Evolutionary conservation across 2,888 invertebrate genomes (phyloP).

Genomic region (Augochlorella aurata): DNA sequence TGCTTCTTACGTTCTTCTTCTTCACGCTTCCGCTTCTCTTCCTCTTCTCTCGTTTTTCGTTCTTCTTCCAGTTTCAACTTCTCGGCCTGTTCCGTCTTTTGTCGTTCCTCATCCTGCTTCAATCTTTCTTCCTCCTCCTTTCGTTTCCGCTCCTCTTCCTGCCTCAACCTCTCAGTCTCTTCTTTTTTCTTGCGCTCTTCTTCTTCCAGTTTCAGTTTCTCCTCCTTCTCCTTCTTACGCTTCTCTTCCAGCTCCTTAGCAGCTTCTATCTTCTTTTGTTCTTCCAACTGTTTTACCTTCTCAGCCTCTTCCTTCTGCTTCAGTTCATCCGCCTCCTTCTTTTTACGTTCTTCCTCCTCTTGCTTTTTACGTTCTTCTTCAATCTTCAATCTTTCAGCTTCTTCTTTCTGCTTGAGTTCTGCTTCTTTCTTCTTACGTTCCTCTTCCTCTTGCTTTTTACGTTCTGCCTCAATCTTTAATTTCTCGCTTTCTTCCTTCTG

Average conservation of each 20-base stretch:
- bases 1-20: constrained; percentile 45
- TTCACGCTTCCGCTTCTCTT: no score
- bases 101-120: constrained; percentile 39
- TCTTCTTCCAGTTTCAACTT: no score
- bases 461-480: constrained; percentile 73
- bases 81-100: constrained; percentile 18
- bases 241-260: constrained; percentile 35
- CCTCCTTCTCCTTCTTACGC: constrained; percentile 35
- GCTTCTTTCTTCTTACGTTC: constrained; percentile 57
- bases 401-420: not conserved
- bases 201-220: constrained; percentile 39
- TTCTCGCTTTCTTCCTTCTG: constrained; percentile 1
- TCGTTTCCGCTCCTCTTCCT: constrained; percentile 46
- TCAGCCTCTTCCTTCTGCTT: constrained; percentile 43
- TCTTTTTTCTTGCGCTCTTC: constrained; percentile 23
- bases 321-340: constrained; percentile 49
- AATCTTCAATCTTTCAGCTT: constrained; percentile 19
- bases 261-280: not conserved
- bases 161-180: constrained; percentile 40
- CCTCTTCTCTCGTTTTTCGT: constrained; percentile 55
- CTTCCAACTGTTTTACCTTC: not conserved
- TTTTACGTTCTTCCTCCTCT: not conserved
- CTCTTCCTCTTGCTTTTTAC: constrained; percentile 57
- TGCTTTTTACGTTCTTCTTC: constrained; percentile 48
- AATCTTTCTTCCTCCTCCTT: constrained; percentile 39